phyloP scores from a whole-genome alignment of 2,797 vertebrate genomes.

The Tarsius wallacei region DNA sequence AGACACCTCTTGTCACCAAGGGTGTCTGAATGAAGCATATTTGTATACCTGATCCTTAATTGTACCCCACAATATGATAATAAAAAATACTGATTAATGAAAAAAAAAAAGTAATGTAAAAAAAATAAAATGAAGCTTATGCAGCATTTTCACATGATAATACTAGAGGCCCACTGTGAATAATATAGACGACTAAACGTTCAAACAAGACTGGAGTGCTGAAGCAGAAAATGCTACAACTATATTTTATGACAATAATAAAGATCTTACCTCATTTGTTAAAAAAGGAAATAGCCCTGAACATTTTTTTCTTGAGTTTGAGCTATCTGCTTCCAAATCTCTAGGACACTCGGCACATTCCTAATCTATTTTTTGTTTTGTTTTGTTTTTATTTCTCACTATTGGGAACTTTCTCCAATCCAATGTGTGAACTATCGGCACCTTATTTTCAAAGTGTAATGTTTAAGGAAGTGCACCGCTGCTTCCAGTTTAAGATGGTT shows the following conservation, averaged over 20 bases:
- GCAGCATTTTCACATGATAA: neutral
- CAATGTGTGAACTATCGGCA: neutral
- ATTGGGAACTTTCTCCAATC: neutral
- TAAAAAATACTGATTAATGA: too few relatives aligned
- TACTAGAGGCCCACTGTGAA: neutral
- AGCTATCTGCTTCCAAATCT: slow-evolving; percentile 55
- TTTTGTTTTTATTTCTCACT: slow-evolving; percentile 3
- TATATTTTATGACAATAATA: slow-evolving; percentile 64
- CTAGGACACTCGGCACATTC: neutral
- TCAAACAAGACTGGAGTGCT: slow-evolving; percentile 15
- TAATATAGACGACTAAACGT: slow-evolving; percentile 20
- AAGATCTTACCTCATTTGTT: slow-evolving; percentile 47
- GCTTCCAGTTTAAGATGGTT: slow-evolving; percentile 45
- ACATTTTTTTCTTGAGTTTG: neutral
- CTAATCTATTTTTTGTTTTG: neutral
- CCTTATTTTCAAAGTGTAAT: slow-evolving; percentile 24
- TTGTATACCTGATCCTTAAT: too few relatives aligned
- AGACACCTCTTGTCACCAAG: too few relatives aligned
- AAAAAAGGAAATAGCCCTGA: neutral
- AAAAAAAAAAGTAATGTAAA: too few relatives aligned
- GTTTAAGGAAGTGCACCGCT: slow-evolving; percentile 17
- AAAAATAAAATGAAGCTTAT: neutral
- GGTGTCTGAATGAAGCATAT: too few relatives aligned
- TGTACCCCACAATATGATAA: too few relatives aligned
- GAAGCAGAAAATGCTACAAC: slow-evolving; percentile 24